Evolutionary conservation across 2,888 invertebrate species (phyloP).

Genomic region (Loripinus fragilis): DNA sequence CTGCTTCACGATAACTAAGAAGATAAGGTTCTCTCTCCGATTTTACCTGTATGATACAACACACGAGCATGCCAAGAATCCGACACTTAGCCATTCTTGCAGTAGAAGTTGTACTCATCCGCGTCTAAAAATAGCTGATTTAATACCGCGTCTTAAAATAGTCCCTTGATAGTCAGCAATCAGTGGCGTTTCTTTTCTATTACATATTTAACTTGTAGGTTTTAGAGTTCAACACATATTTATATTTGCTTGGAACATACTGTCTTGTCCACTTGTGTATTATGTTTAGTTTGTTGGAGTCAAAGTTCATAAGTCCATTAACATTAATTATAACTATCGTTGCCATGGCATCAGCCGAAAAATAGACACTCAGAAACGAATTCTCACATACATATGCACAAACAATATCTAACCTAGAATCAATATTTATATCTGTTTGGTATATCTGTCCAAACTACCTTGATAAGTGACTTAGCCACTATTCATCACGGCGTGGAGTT

Average conservation of each 20-base stretch:
- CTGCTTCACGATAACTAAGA: background rate
- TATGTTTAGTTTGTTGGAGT: too few species aligned
- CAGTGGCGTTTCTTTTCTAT: too few species aligned
- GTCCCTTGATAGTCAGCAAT: background rate
- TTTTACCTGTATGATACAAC: constrained; percentile 2
- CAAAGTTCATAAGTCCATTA: constrained; percentile 1
- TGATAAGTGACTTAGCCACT: background rate
- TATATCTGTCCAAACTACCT: background rate
- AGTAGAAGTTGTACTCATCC: constrained; percentile 18
- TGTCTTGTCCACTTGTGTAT: background rate
- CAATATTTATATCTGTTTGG: constrained; percentile 7
- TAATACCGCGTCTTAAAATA: constrained; percentile 43
- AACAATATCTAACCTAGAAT: background rate
- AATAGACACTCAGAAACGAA: constrained; percentile 4
- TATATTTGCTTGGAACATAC: background rate
- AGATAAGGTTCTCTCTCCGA: background rate
- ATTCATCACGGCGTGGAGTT: too few species aligned
- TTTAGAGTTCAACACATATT: too few species aligned
- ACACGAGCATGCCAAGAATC: constrained; percentile 10
- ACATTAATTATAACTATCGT: constrained; percentile 2
- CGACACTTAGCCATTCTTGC: constrained; percentile 10
- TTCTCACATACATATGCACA: background rate
- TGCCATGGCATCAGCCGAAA: constrained; percentile 13
- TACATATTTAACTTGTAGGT: too few species aligned
- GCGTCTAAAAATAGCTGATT: constrained; percentile 43